These are phyloP conservation scores for Triops longicaudatus DNA, from an alignment of 1,140 invertebrate species.

Conservation along the genomic window DNA sequence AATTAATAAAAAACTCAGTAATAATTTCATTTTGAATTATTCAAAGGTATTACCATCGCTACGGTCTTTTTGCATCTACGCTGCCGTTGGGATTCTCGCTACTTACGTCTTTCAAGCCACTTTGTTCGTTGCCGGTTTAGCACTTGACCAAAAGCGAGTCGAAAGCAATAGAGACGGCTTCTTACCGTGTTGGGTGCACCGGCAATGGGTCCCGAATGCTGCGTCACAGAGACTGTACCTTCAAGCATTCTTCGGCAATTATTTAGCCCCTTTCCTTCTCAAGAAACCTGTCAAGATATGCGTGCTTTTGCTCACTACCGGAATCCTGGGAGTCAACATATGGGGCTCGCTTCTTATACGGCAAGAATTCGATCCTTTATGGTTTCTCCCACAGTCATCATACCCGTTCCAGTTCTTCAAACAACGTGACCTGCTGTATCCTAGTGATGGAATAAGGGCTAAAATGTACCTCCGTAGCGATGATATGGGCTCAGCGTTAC, in stretches of 20 bases:
- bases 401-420: slow-evolving; percentile 55
- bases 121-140: slow-evolving; percentile 49
- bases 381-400: slow-evolving; percentile 62
- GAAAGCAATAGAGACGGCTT: slow-evolving; percentile 39
- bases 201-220: slow-evolving; percentile 19
- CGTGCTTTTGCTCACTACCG: slow-evolving; percentile 48
- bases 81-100: slow-evolving; percentile 44
- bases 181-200: slow-evolving; percentile 19
- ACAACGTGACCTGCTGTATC: slow-evolving; percentile 50
- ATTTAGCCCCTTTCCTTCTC: slow-evolving; percentile 19
- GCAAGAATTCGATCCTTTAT: slow-evolving; percentile 66
- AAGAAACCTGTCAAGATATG: slow-evolving; percentile 25
- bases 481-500: slow-evolving; percentile 54
- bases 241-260: neutral
- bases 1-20: too few species aligned
- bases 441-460: slow-evolving; percentile 53
- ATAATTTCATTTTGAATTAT: neutral
- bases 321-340: slow-evolving; percentile 49
- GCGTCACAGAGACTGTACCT: slow-evolving; percentile 20
- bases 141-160: slow-evolving; percentile 46
- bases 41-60: slow-evolving; percentile 45
- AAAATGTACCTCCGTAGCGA: slow-evolving; percentile 57
- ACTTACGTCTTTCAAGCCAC: slow-evolving; percentile 47
- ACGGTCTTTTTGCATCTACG: slow-evolving; percentile 46
- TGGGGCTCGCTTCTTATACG: slow-evolving; percentile 52